These are phyloP conservation scores for Trissolcus basalis DNA, from an alignment of 1,140 invertebrate genomes.

Conservation along the genomic window DNA sequence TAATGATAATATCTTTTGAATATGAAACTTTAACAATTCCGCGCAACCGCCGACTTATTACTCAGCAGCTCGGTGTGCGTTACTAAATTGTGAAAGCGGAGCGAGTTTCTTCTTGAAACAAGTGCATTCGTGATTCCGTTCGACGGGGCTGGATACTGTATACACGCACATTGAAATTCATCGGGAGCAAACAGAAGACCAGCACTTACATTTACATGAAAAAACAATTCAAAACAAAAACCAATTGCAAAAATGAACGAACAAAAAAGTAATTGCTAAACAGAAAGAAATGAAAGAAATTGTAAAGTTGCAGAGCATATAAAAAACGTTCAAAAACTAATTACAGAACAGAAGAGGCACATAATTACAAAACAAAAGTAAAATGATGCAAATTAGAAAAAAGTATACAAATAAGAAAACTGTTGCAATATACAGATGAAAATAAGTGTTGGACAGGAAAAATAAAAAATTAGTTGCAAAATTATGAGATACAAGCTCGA, in stretches of 20 bases:
- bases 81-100: slow-evolving; percentile 60
- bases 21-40: slow-evolving; percentile 37
- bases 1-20: slow-evolving; percentile 1
- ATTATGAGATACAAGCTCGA: slow-evolving; percentile 23
- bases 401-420: too few relatives aligned
- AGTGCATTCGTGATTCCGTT: slow-evolving; percentile 51
- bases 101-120: slow-evolving; percentile 62
- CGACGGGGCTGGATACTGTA: slow-evolving; percentile 25
- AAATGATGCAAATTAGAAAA: too few relatives aligned
- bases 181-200: slow-evolving; percentile 22
- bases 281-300: too few relatives aligned
- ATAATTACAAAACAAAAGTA: too few relatives aligned
- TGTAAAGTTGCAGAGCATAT: too few relatives aligned
- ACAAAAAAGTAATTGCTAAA: too few relatives aligned
- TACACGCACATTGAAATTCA: slow-evolving; percentile 39
- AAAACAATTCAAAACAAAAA: too few relatives aligned
- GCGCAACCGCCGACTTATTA: slow-evolving; percentile 51
- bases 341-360: too few relatives aligned
- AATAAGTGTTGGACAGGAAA: too few relatives aligned
- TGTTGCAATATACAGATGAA: too few relatives aligned
- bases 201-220: slow-evolving; percentile 43
- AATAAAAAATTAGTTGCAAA: slow-evolving; percentile 33
- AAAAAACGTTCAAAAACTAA: too few relatives aligned
- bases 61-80: slow-evolving; percentile 41
- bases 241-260: too few relatives aligned